A percentile compares a stretch with the other conserved stretches of the same genome.
phyloP scores from a whole-genome alignment of 2,113 vertebrate genomes.

The Gila orcuttii region DNA sequence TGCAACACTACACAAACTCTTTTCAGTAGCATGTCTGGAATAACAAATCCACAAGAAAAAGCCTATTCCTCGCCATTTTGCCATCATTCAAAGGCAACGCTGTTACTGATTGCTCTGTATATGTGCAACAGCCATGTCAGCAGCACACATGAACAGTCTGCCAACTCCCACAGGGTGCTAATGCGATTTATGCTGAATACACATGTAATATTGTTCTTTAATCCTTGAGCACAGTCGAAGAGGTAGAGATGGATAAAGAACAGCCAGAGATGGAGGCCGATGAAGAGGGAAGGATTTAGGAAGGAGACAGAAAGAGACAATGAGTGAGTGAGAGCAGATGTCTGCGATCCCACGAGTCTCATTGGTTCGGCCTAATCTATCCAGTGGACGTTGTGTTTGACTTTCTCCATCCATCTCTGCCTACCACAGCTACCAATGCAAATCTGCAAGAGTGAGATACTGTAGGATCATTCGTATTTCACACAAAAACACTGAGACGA shows the following conservation, averaged over 20 bases:
- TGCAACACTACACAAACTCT: neutral
- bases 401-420: conserved; percentile 37
- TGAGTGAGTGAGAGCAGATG: conserved; percentile 43
- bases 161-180: conserved; percentile 18
- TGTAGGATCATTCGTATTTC: neutral
- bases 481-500: neutral
- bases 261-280: neutral
- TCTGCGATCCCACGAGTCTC: conserved; percentile 50
- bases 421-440: conserved; percentile 38
- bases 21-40: conserved; percentile 22
- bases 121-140: conserved; percentile 5
- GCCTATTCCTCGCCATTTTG: conserved; percentile 3
- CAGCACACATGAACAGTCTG: conserved; percentile 15
- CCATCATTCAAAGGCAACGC: neutral
- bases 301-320: conserved; percentile 21
- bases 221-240: neutral
- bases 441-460: conserved; percentile 59
- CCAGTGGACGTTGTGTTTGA: conserved; percentile 53
- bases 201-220: neutral
- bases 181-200: conserved; percentile 23
- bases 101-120: conserved; percentile 30
- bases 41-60: neutral
- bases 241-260: conserved; percentile 22
- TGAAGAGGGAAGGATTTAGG: neutral
- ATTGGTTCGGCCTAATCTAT: conserved; percentile 52